Percentiles rank a stretch among this genome's conserved stretches.
Conservation (phyloP, 2,113 vertebrate genomes). For the Buteo buteo region DNA sequence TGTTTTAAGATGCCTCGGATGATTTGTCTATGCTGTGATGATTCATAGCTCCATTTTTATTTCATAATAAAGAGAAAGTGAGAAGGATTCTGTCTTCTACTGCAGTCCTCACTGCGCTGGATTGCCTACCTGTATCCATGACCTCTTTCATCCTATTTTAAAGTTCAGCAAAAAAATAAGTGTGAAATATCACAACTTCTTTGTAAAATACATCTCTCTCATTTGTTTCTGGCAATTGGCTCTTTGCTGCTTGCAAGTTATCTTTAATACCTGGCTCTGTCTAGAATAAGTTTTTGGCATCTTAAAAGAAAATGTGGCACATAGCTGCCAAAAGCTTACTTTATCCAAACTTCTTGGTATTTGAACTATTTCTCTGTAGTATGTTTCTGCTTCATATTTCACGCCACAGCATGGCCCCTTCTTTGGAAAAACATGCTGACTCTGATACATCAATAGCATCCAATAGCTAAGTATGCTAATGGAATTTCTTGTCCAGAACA, state of each 20-base stretch:
- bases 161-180: not conserved
- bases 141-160: not conserved
- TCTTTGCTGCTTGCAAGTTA: not conserved
- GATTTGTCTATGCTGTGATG: not conserved
- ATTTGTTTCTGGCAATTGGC: not conserved
- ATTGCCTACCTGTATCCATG: not conserved
- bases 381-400: not conserved
- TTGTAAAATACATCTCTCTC: not conserved
- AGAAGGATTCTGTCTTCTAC: not conserved
- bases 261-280: not conserved
- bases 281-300: not conserved
- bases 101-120: not conserved
- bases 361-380: rapidly evolving
- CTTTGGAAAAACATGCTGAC: not conserved
- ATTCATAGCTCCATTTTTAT: not conserved
- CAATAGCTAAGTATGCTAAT: not conserved
- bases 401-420: not conserved
- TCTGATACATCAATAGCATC: not conserved
- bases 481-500: not conserved
- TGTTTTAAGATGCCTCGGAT: not conserved
- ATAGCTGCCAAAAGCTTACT: not conserved
- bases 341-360: not conserved
- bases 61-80: not conserved
- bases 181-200: not conserved
- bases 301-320: rapidly evolving